Evolutionary conservation across 1,140 invertebrate genomes (phyloP).

Genomic region (Caerostris extrusa): DNA sequence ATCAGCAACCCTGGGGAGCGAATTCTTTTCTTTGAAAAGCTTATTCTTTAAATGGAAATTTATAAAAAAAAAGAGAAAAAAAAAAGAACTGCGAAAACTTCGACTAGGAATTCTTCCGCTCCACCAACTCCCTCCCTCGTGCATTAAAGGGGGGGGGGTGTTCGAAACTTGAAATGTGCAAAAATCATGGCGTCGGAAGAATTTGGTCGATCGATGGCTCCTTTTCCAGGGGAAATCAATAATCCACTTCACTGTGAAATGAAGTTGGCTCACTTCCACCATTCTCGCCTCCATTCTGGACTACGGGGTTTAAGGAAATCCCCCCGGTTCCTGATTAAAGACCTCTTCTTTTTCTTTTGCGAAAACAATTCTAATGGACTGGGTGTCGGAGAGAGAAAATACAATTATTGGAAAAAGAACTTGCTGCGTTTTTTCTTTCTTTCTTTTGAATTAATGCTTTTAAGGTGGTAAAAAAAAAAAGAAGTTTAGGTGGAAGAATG

Average conservation of each 20-base stretch:
- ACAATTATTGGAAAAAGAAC: constrained; percentile 12
- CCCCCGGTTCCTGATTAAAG: constrained; percentile 59
- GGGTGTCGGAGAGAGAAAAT: neutral
- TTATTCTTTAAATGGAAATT: too few species aligned
- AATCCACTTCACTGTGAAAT: constrained; percentile 77
- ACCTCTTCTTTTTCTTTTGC: neutral
- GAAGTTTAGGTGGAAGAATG: neutral
- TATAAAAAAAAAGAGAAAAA: neutral
- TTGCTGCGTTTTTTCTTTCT: neutral
- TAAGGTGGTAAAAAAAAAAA: neutral
- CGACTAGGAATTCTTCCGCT: neutral
- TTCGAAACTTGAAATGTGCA: constrained; percentile 48
- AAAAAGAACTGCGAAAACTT: neutral
- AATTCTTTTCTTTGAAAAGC: too few species aligned
- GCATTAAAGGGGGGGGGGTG: neutral
- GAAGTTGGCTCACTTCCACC: constrained; percentile 73
- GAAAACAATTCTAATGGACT: constrained; percentile 17
- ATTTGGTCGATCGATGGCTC: constrained; percentile 71
- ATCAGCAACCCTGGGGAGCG: too few species aligned
- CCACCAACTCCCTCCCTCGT: neutral
- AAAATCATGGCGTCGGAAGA: constrained; percentile 69
- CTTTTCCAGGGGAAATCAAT: constrained; percentile 64
- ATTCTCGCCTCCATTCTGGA: constrained; percentile 57
- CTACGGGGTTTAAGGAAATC: constrained; percentile 52
- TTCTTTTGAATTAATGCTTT: neutral